Conservation (phyloP, 2,888 invertebrate genomes). For the Morpho deidamia region DNA sequence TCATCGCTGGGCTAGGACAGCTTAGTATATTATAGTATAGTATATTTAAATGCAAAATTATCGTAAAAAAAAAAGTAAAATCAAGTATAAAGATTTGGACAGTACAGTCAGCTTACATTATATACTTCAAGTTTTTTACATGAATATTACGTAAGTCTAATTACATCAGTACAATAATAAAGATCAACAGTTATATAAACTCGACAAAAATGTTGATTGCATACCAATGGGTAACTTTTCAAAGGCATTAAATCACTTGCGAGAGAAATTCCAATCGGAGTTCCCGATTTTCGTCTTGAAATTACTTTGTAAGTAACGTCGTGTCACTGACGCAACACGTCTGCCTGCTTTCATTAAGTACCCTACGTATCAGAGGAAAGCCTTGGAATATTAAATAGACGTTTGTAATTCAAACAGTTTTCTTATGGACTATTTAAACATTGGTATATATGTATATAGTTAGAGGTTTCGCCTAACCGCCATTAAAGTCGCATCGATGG, state of each 20-base stretch:
- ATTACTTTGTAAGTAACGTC: neutral
- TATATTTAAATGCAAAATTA: too few relatives aligned
- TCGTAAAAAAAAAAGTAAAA: too few relatives aligned
- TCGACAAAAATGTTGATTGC: constrained; percentile 15
- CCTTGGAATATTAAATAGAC: too few relatives aligned
- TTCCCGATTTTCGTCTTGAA: neutral
- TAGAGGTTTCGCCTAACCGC: too few relatives aligned
- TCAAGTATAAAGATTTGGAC: too few relatives aligned
- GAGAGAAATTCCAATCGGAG: constrained; percentile 14
- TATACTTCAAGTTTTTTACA: neutral
- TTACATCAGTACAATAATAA: constrained; percentile 1
- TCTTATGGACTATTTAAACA: too few relatives aligned
- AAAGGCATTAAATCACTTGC: constrained; percentile 6
- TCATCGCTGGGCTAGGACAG: too few relatives aligned
- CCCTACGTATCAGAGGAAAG: neutral
- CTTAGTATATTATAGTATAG: too few relatives aligned
- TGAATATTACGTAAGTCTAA: neutral
- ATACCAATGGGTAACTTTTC: constrained; percentile 14
- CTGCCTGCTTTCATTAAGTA: neutral
- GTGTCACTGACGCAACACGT: neutral
- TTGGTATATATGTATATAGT: too few relatives aligned
- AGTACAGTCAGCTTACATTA: too few relatives aligned
- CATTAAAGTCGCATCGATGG: too few relatives aligned
- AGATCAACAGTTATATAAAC: constrained; percentile 10
- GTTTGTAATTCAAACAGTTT: too few relatives aligned